phyloP scores from a whole-genome alignment of 2,797 vertebrate genomes.

The Octomys mimax region DNA sequence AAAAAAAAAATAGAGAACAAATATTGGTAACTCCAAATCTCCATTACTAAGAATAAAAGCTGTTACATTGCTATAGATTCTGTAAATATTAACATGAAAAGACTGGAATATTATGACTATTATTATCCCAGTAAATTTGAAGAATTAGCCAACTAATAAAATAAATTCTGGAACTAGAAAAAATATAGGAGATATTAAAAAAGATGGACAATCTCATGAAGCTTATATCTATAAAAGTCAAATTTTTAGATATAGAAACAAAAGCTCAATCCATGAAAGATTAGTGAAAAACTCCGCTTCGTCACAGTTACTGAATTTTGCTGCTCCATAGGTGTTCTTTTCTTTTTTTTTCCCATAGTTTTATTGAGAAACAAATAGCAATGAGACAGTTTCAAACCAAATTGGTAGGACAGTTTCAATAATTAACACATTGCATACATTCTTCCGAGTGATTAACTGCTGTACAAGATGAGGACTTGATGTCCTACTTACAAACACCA shows the following conservation, averaged over 20 bases:
- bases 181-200: neutral
- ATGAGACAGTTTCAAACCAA: too few relatives aligned
- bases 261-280: neutral
- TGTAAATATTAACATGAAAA: neutral
- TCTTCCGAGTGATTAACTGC: too few relatives aligned
- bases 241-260: neutral
- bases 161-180: neutral
- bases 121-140: neutral
- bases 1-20: neutral
- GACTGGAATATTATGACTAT: neutral
- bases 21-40: neutral
- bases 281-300: neutral
- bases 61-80: neutral
- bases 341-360: too few relatives aligned
- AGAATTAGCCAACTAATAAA: neutral
- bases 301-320: neutral
- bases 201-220: neutral
- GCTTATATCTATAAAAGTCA: neutral
- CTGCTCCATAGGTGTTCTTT: neutral
- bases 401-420: too few relatives aligned
- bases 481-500: too few relatives aligned
- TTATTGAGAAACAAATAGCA: too few relatives aligned
- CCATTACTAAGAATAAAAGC: neutral
- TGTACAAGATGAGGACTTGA: too few relatives aligned
- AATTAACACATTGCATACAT: too few relatives aligned